phyloP scores from a whole-genome alignment of 2,113 vertebrate genomes.

The Cinclus mexicanus region DNA sequence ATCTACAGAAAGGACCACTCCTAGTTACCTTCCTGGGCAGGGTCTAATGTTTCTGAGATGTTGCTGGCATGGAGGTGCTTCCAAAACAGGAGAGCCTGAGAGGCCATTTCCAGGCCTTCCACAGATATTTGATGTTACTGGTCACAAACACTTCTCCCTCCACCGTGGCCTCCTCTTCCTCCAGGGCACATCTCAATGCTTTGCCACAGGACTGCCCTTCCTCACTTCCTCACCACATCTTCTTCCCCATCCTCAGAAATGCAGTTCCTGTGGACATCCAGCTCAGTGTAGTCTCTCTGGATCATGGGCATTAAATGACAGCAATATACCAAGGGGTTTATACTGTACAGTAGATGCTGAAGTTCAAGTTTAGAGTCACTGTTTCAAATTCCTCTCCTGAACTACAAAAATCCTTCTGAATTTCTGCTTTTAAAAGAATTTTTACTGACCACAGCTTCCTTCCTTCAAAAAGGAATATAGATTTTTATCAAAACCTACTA shows the following conservation, averaged over 20 bases:
- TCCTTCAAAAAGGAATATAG: neutral
- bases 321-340: neutral
- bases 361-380: neutral
- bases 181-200: neutral
- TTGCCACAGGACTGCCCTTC: neutral
- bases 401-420: neutral
- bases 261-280: neutral
- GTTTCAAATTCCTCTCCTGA: neutral
- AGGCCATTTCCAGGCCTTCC: neutral
- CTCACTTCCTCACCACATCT: neutral
- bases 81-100: neutral
- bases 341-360: neutral
- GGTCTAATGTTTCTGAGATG: neutral
- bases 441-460: neutral
- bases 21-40: no score
- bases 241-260: neutral
- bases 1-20: neutral
- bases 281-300: neutral
- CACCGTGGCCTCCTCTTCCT: neutral
- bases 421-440: neutral
- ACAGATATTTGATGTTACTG: neutral
- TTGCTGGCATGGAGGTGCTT: neutral
- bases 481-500: slow-evolving; percentile 2
- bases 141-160: neutral
- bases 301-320: neutral